Evolutionary conservation across 2,888 invertebrate genomes (phyloP), one percentile per base, ranked within the genome.

Genomic region (Drosophila paramelanica): DNA sequence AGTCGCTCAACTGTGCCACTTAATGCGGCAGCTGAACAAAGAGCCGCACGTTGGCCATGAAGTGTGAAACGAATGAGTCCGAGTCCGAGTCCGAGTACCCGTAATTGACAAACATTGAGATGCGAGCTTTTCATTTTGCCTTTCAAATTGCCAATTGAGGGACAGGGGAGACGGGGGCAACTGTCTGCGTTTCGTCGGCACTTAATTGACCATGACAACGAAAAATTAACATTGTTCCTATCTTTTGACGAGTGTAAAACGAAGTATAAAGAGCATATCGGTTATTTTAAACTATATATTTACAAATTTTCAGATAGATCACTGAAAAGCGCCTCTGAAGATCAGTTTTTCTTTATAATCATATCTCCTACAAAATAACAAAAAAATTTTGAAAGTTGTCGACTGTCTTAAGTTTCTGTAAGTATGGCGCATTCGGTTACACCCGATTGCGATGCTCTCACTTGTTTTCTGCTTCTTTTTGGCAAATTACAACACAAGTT

Each of bases 131-230:
- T 68, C 74, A 76, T 73, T 75, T 76, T 67, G 67, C 57, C 52
- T 42, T 52, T 61, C 57, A 33, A 66, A 56, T 64, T 53, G 46
- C 11, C 5, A 13, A 14, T 6, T 41, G 33, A 43, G 13, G 4
- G 41, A 27, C 13, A 23, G 11, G 14, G 42, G 17, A 1, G n/a
- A 20, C 25, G 5, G 10, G 33, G 25, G 1, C 61, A 69, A 33
- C 49, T 60, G 69, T 42, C 67, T 49, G 50, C 72, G 27, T 47
- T 47, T 60, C 56, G 59, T 57, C 11, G 69, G 53, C 83, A 88
- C 75, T 83, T 81, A 86, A 86, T 86, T 88, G 85, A 77, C 86
- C 86, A 77, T 81, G 85, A 88, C 88, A 88, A 79, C 77, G 86
- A 79, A 77, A 81, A 82, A 88, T 85, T 88, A 82, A 74, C 85